phyloP scores from a whole-genome alignment of 2,888 invertebrate genomes.

The Hirtodrosophila histrioides region DNA sequence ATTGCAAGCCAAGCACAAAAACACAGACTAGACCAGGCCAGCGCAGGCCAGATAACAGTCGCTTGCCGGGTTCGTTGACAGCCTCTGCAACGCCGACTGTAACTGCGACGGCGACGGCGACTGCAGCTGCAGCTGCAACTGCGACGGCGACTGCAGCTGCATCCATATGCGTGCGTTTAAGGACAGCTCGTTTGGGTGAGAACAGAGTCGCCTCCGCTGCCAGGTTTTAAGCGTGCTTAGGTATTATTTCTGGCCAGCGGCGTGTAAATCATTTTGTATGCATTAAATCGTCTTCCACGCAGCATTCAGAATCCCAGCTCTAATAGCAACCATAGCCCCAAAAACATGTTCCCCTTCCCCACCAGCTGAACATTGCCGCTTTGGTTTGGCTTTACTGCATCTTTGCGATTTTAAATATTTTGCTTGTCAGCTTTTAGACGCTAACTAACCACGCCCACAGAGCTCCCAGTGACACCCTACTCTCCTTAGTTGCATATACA shows the following conservation, averaged over 20 bases:
- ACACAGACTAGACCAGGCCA: constrained; percentile 1
- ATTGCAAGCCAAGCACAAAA: constrained; percentile 58
- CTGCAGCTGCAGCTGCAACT: neutral
- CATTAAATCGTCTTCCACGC: constrained; percentile 75
- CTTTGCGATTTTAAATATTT: constrained; percentile 9
- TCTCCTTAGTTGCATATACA: too few relatives aligned
- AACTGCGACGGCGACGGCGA: neutral
- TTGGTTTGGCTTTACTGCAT: constrained; percentile 19
- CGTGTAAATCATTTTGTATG: constrained; percentile 80
- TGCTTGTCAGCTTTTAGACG: neutral
- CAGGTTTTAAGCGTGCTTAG: constrained; percentile 40
- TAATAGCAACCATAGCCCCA: neutral
- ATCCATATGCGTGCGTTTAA: constrained; percentile 36
- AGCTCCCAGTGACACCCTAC: too few relatives aligned
- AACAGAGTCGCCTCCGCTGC: constrained; percentile 9
- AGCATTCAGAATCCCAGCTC: constrained; percentile 16
- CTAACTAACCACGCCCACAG: too few relatives aligned
- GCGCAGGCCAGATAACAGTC: constrained; percentile 30
- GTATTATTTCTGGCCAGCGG: constrained; percentile 74
- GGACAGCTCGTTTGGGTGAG: neutral
- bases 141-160: neutral
- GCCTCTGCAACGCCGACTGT: constrained; percentile 1
- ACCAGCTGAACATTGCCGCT: constrained; percentile 19
- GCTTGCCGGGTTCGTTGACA: constrained; percentile 40
- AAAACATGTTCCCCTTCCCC: neutral